phyloP scores from a whole-genome alignment of 2,113 vertebrate species.

The Ia io region DNA sequence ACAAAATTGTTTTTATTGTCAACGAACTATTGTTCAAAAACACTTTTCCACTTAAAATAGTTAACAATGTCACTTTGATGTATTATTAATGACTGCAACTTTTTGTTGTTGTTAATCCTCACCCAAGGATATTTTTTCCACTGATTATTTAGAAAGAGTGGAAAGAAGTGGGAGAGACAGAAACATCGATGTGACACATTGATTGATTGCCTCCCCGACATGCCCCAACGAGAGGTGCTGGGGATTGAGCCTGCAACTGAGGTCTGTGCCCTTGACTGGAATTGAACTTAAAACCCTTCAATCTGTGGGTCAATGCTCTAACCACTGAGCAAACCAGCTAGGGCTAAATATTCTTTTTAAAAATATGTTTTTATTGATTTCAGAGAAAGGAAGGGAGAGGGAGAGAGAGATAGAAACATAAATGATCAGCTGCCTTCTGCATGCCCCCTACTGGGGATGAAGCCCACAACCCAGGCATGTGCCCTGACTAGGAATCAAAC shows the following conservation, averaged over 20 bases:
- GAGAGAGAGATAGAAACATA: too few relatives aligned
- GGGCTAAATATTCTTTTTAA: too few relatives aligned
- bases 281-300: not conserved
- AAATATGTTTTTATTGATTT: too few relatives aligned
- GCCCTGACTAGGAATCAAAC: too few relatives aligned
- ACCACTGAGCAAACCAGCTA: not conserved
- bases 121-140: not conserved
- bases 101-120: not conserved
- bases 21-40: slow-evolving; percentile 21
- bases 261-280: not conserved
- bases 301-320: not conserved
- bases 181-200: not conserved
- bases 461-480: too few relatives aligned
- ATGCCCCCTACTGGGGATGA: too few relatives aligned
- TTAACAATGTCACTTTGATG: not conserved
- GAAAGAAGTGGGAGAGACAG: not conserved
- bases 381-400: too few relatives aligned
- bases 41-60: not conserved
- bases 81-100: not conserved
- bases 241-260: not conserved
- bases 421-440: too few relatives aligned
- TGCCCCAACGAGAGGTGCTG: too few relatives aligned
- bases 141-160: not conserved
- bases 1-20: not conserved
- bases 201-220: too few relatives aligned